These are phyloP conservation scores for Erpetoichthys calabaricus DNA, from an alignment of 2,797 vertebrate genomes.

Conservation along the genomic window DNA sequence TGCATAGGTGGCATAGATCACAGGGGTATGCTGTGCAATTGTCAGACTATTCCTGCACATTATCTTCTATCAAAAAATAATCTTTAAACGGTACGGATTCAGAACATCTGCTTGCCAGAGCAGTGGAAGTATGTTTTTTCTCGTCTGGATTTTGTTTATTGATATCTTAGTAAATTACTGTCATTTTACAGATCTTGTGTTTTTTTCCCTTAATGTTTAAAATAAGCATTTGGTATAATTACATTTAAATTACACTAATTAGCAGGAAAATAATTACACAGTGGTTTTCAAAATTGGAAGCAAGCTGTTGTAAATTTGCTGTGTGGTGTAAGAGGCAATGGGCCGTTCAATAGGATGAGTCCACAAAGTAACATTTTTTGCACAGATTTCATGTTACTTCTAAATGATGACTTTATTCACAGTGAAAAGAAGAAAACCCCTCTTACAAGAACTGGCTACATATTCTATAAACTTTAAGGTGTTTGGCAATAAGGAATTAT, in stretches of 20 bases:
- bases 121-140: slow-evolving; percentile 34
- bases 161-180: slow-evolving; percentile 37
- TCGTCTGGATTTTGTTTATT: slow-evolving; percentile 44
- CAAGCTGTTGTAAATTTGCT: slow-evolving; percentile 37
- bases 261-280: slow-evolving; percentile 68
- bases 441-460: too few species aligned
- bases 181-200: slow-evolving; percentile 35
- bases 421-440: too few species aligned
- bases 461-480: too few species aligned
- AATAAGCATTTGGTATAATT: slow-evolving; percentile 58
- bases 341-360: slow-evolving; percentile 21
- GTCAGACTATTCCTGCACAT: too few species aligned
- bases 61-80: too few species aligned
- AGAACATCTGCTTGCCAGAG: too few species aligned
- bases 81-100: too few species aligned
- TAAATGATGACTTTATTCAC: neutral
- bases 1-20: too few species aligned
- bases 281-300: slow-evolving; percentile 51
- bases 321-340: slow-evolving; percentile 33
- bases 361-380: neutral
- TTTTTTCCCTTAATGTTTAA: slow-evolving; percentile 29
- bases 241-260: slow-evolving; percentile 69
- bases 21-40: too few species aligned
- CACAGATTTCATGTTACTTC: too few species aligned
- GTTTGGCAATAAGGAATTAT: too few species aligned